These are phyloP conservation scores for Hypocryptadius cinnamomeus DNA, from an alignment of 2,113 vertebrate species.

Conservation along the genomic window DNA sequence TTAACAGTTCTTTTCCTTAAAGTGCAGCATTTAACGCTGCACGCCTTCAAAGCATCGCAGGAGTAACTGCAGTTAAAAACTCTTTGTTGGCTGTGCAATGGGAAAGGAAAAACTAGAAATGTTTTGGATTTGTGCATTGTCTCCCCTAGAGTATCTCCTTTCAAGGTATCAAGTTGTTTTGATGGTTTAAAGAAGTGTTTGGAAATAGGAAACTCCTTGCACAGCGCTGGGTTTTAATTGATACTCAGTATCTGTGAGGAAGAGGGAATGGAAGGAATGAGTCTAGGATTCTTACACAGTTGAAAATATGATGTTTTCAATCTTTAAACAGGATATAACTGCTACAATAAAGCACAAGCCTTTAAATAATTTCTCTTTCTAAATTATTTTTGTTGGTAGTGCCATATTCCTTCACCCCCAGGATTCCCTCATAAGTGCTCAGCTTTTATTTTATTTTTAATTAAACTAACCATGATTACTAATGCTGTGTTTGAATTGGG, in stretches of 20 bases:
- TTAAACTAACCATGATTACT: background rate
- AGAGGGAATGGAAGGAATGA: background rate
- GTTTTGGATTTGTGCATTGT: background rate
- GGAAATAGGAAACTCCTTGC: background rate
- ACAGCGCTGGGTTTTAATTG: background rate
- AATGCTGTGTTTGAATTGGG: background rate
- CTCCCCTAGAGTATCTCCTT: background rate
- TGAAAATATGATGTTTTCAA: background rate
- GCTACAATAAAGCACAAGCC: background rate
- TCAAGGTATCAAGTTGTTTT: background rate
- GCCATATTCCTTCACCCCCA: background rate
- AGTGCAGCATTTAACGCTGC: background rate
- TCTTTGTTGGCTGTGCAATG: background rate
- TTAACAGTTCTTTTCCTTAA: background rate
- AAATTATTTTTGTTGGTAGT: background rate
- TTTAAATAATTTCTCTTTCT: background rate
- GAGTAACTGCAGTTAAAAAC: background rate
- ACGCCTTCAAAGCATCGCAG: background rate
- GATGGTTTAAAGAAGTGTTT: background rate
- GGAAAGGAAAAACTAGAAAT: background rate
- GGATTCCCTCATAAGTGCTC: background rate
- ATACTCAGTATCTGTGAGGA: background rate
- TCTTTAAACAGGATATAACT: background rate
- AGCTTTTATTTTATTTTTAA: background rate
- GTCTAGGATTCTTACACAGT: background rate